A percentile compares a stretch with the other conserved stretches of the same genome.
These are phyloP conservation scores for Whitmania pigra DNA, from an alignment of 1,140 invertebrate species.

Conservation along the genomic window DNA sequence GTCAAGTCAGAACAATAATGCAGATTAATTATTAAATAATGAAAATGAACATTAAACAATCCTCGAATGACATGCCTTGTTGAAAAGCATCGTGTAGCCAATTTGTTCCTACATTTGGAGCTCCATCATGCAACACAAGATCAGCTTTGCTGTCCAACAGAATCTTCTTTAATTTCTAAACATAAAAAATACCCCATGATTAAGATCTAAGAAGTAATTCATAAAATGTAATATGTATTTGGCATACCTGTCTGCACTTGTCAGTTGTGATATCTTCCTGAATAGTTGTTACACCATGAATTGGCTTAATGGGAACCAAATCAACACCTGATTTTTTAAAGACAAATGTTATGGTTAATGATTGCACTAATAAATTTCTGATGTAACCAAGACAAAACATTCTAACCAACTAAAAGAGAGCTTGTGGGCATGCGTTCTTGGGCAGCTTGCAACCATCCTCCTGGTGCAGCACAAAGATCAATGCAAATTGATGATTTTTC, in stretches of 20 bases:
- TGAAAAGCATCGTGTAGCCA: slow-evolving; percentile 96
- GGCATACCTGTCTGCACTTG: slow-evolving; percentile 51
- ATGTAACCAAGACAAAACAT: not conserved
- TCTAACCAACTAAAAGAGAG: slow-evolving; percentile 68
- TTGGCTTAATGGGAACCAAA: slow-evolving; percentile 83
- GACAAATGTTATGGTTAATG: slow-evolving; percentile 5
- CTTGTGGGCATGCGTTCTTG: slow-evolving; percentile 94
- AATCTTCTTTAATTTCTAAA: slow-evolving; percentile 53
- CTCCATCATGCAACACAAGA: slow-evolving; percentile 88
- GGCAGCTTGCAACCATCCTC: slow-evolving; percentile 99
- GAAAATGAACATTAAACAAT: not conserved
- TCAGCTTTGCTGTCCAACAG: slow-evolving; percentile 60
- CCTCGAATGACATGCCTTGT: slow-evolving; percentile 49
- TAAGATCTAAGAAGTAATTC: not conserved
- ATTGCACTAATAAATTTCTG: not conserved
- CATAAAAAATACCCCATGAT: slow-evolving; percentile 41
- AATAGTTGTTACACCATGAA: slow-evolving; percentile 75
- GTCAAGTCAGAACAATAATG: slow-evolving; percentile 22
- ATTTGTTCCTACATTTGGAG: slow-evolving; percentile 91
- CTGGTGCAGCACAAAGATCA: slow-evolving; percentile 96
- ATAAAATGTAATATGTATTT: not conserved
- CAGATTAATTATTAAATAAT: not conserved
- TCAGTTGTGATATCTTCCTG: slow-evolving; percentile 93
- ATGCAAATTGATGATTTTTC: slow-evolving; percentile 88
- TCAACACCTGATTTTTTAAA: slow-evolving; percentile 60